A percentile compares a stretch with the other conserved stretches of the same genome.
phyloP scores from a whole-genome alignment of 2,113 vertebrate species.

The Muntiacus reevesi region DNA sequence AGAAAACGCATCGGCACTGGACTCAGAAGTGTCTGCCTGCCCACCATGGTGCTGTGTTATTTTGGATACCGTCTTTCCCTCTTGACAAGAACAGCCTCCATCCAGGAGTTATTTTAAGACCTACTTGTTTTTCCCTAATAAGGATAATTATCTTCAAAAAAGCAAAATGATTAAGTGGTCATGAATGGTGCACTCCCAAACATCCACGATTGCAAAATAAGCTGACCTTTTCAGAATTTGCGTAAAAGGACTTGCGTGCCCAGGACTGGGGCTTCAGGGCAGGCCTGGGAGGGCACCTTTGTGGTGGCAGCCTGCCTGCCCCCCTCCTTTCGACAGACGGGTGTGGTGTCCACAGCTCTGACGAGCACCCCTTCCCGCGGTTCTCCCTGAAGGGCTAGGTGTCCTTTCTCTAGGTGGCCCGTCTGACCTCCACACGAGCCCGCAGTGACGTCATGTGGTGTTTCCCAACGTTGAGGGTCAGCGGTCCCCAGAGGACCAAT shows the following conservation, averaged over 20 bases:
- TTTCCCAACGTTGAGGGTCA: rapidly evolving
- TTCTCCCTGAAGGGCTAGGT: rapidly evolving
- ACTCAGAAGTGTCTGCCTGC: not conserved
- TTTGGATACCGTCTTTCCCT: not conserved
- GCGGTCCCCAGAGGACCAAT: rapidly evolving
- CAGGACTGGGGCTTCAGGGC: too few relatives aligned
- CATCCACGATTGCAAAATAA: not conserved
- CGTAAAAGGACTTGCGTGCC: not conserved
- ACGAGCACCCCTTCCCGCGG: rapidly evolving
- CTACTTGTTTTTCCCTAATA: constrained; percentile 19
- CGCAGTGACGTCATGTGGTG: rapidly evolving
- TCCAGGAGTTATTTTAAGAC: not conserved
- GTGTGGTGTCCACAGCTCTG: rapidly evolving
- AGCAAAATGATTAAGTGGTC: not conserved
- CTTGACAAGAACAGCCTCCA: not conserved
- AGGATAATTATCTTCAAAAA: not conserved
- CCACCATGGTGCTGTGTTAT: rapidly evolving
- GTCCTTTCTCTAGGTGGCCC: rapidly evolving
- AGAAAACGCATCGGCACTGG: rapidly evolving
- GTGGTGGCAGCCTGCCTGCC: rapidly evolving
- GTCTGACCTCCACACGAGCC: rapidly evolving
- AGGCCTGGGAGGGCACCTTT: rapidly evolving
- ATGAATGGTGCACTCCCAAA: not conserved
- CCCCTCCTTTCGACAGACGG: rapidly evolving
- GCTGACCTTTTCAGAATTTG: not conserved